phyloP scores from a whole-genome alignment of 2,888 invertebrate genomes.

The Acleris literana region DNA sequence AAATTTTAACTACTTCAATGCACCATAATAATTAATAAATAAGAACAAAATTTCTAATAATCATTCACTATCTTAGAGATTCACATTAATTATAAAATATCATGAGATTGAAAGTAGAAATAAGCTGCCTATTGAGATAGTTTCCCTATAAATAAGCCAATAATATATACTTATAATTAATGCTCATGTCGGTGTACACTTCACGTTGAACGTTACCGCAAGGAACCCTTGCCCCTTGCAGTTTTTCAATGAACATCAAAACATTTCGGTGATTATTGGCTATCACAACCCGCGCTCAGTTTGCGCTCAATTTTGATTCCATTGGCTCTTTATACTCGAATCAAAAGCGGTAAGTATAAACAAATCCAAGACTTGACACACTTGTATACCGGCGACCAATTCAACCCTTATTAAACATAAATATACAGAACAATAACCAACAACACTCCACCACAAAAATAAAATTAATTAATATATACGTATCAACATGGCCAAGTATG shows the following conservation, averaged over 20 bases:
- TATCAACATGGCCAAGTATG: conserved; percentile 40
- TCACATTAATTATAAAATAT: not conserved
- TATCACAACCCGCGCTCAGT: conserved; percentile 68
- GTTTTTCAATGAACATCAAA: conserved; percentile 72
- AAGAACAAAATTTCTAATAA: not conserved
- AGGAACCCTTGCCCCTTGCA: conserved; percentile 51
- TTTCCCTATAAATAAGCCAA: not conserved
- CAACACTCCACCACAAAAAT: conserved; percentile 42
- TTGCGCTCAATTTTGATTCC: conserved; percentile 65
- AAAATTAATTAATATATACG: conserved; percentile 40
- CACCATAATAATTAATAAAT: not conserved
- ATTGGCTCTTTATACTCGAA: conserved; percentile 63
- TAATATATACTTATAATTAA: not conserved
- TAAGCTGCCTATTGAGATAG: conserved; percentile 11
- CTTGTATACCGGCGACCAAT: conserved; percentile 47
- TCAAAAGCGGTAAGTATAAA: conserved; percentile 42
- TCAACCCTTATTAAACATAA: conserved; percentile 42
- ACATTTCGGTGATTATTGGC: conserved; percentile 57
- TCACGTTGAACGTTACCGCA: conserved; percentile 7
- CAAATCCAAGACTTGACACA: conserved; percentile 45
- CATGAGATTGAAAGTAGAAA: not conserved
- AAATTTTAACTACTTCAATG: not conserved
- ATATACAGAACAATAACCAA: conserved; percentile 50
- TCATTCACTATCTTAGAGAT: conserved; percentile 1
- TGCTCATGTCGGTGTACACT: not conserved